Percentiles rank a stretch among this genome's conserved stretches.
Evolutionary conservation across 2,888 invertebrate species (phyloP).

Genomic region (Ethmia dodecea): DNA sequence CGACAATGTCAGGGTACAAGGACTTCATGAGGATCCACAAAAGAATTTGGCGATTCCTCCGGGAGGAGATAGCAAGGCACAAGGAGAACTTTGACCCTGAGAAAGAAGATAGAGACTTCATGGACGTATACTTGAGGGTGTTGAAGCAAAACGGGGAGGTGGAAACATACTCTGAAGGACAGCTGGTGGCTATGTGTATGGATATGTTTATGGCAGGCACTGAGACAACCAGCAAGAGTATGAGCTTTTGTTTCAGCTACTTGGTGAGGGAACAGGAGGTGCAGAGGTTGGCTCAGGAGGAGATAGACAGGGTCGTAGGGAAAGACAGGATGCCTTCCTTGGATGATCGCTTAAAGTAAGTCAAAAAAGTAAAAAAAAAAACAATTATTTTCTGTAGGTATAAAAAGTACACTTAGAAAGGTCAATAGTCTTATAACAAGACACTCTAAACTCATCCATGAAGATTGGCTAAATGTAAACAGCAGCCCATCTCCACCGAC

Average conservation of each 20-base stretch:
- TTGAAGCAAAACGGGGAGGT: conserved; percentile 78
- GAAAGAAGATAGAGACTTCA: conserved; percentile 84
- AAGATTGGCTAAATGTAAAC: too few species aligned
- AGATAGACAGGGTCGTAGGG: conserved; percentile 87
- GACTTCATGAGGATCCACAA: conserved; percentile 84
- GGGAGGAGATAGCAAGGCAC: conserved; percentile 84
- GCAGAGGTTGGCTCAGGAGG: conserved; percentile 85
- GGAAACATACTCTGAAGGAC: conserved; percentile 81
- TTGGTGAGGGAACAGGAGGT: conserved; percentile 83
- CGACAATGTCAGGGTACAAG: conserved; percentile 86
- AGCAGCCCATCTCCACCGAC: too few species aligned
- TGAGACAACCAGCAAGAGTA: conserved; percentile 89
- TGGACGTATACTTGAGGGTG: conserved; percentile 87
- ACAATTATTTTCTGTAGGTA: too few species aligned
- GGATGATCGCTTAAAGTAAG: conserved; percentile 84
- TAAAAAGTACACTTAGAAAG: too few species aligned
- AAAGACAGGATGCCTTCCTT: conserved; percentile 81
- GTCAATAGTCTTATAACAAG: too few species aligned
- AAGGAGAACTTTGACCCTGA: conserved; percentile 78
- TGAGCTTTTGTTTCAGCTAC: conserved; percentile 87
- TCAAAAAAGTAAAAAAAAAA: too few species aligned
- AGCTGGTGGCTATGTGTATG: conserved; percentile 87
- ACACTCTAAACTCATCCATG: too few species aligned
- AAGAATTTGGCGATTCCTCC: conserved; percentile 84
- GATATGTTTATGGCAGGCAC: conserved; percentile 93